A percentile compares a stretch with the other conserved stretches of the same genome.
Evolutionary conservation across 2,113 vertebrate species (phyloP).

Genomic region (Neoarius graeffei): DNA sequence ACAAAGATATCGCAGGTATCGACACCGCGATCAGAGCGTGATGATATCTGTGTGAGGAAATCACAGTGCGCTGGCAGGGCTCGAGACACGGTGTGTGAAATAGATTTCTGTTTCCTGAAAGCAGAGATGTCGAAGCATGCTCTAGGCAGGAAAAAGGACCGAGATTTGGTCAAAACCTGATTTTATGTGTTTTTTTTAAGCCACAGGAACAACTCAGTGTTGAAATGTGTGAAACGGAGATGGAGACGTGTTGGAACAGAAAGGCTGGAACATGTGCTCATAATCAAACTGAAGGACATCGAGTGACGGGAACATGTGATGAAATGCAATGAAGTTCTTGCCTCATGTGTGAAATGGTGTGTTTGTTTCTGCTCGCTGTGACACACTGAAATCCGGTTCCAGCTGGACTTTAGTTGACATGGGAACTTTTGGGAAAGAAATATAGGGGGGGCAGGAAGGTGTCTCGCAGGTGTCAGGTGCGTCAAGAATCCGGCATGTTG

Average conservation of each 20-base stretch:
- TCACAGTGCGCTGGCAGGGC: background rate
- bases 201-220: background rate
- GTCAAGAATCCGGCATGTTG: background rate
- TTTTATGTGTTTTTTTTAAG: background rate
- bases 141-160: background rate
- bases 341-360: background rate
- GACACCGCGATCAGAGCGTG: no score
- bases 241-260: background rate
- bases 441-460: background rate
- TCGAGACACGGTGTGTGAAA: background rate
- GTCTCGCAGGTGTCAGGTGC: slow-evolving; percentile 1
- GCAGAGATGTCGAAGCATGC: no score
- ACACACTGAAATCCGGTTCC: background rate
- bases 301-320: background rate
- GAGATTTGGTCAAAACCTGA: background rate
- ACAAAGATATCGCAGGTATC: background rate
- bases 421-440: background rate
- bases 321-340: background rate
- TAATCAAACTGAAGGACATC: background rate
- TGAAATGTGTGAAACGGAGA: background rate
- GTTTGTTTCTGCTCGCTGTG: background rate
- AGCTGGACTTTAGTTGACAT: background rate
- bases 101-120: background rate
- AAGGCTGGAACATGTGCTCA: background rate
- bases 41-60: background rate